A percentile compares a stretch with the other conserved stretches of the same genome.
These are phyloP conservation scores for Dinothrombium tinctorium DNA, from an alignment of 1,140 invertebrate species.

Conservation along the genomic window DNA sequence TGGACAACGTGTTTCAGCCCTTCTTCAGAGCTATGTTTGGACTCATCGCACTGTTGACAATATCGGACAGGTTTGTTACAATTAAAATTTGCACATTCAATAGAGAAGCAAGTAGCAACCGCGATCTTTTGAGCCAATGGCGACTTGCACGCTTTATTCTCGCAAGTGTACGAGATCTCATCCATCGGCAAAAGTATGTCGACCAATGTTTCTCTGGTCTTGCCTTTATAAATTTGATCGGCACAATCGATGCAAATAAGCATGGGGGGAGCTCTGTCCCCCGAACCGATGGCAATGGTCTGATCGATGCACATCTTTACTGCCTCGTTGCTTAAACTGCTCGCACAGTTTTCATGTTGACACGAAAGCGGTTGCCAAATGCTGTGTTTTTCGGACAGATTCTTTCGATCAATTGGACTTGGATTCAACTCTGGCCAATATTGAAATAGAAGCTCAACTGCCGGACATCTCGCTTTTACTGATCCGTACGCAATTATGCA, in stretches of 20 bases:
- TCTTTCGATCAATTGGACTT: slow-evolving; percentile 65
- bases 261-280: slow-evolving; percentile 59
- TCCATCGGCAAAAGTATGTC: slow-evolving; percentile 83
- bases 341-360: slow-evolving; percentile 18
- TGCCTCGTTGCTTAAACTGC: slow-evolving; percentile 17
- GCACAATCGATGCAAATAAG: slow-evolving; percentile 91
- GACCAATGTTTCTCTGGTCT: slow-evolving; percentile 50
- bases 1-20: slow-evolving; percentile 75
- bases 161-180: slow-evolving; percentile 77
- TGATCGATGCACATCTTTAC: slow-evolving; percentile 30
- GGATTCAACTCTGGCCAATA: slow-evolving; percentile 98
- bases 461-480: slow-evolving; percentile 59
- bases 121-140: slow-evolving; percentile 55
- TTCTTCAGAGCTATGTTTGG: slow-evolving; percentile 8
- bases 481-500: slow-evolving; percentile 93
- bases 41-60: slow-evolving; percentile 55
- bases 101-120: slow-evolving; percentile 83
- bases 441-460: slow-evolving; percentile 87
- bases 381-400: slow-evolving; percentile 45
- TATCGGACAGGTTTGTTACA: slow-evolving; percentile 82
- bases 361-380: slow-evolving; percentile 17
- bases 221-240: slow-evolving; percentile 43
- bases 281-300: slow-evolving; percentile 30
- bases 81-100: slow-evolving; percentile 86
- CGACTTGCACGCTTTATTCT: slow-evolving; percentile 91